Evolutionary conservation across 2,888 invertebrate genomes (phyloP).

Genomic region (Tetragnatha montana): DNA sequence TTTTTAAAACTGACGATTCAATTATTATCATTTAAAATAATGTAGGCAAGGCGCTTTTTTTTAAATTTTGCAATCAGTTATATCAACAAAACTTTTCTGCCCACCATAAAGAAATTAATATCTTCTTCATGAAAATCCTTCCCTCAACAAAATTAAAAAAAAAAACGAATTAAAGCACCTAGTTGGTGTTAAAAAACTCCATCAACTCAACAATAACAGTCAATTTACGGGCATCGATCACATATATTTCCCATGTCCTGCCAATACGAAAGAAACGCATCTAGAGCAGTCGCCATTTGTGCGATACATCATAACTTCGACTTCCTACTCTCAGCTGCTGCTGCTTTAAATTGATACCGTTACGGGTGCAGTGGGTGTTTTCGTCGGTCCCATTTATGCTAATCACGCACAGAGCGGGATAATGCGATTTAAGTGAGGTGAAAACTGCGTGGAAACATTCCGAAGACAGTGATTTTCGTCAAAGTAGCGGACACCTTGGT

Average conservation of each 20-base stretch:
- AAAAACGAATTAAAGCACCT: too few relatives aligned
- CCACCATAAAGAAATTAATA: too few relatives aligned
- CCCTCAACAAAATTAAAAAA: too few relatives aligned
- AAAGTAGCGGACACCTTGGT: background rate
- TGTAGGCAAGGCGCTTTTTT: too few relatives aligned
- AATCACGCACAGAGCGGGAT: constrained; percentile 7
- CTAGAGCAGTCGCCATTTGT: constrained; percentile 6
- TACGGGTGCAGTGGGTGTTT: background rate
- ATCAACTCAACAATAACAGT: background rate
- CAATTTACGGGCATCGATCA: background rate
- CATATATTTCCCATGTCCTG: constrained; percentile 7
- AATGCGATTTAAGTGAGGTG: background rate
- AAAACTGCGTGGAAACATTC: background rate
- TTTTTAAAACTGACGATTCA: too few relatives aligned
- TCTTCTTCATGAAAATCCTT: too few relatives aligned
- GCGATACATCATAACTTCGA: background rate
- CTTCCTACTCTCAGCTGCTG: constrained; percentile 15
- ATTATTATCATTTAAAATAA: too few relatives aligned
- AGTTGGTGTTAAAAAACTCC: too few relatives aligned
- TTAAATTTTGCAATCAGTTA: too few relatives aligned
- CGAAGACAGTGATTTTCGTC: background rate
- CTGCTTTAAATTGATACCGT: background rate
- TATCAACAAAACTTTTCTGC: too few relatives aligned
- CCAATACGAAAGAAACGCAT: constrained; percentile 21
- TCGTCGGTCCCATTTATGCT: background rate